Percentiles rank a stretch among this genome's conserved stretches.
Evolutionary conservation across 1,140 invertebrate genomes (phyloP).

Genomic region (Drosophila subobscura): DNA sequence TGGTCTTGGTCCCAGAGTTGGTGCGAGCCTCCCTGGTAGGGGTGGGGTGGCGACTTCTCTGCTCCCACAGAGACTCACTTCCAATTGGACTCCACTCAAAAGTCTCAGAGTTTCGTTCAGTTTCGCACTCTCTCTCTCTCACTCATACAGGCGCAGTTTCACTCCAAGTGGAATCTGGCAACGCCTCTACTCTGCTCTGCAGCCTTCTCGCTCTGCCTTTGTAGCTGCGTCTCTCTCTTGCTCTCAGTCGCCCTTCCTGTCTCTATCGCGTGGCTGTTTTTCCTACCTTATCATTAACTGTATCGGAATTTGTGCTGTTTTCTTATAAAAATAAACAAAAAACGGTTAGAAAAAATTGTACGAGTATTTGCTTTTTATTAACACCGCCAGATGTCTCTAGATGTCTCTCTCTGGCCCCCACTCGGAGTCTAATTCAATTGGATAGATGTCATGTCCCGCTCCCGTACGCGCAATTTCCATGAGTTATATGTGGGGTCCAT

Average conservation of each 20-base stretch:
- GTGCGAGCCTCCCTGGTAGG: too few relatives aligned
- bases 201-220: conserved; percentile 4
- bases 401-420: conserved; percentile 77
- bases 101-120: conserved; percentile 45
- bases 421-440: conserved; percentile 73
- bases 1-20: conserved; percentile 14
- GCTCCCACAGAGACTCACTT: conserved; percentile 15
- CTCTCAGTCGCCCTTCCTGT: neutral
- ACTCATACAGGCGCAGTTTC: too few relatives aligned
- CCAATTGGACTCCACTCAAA: conserved; percentile 35
- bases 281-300: conserved; percentile 75
- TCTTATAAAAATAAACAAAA: conserved; percentile 24
- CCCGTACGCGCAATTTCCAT: conserved; percentile 24
- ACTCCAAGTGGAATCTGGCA: conserved; percentile 2
- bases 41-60: neutral
- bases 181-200: conserved; percentile 13
- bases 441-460: conserved; percentile 21
- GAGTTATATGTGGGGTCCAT: conserved; percentile 24
- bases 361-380: conserved; percentile 75
- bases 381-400: conserved; percentile 79
- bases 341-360: conserved; percentile 31
- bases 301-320: conserved; percentile 67
- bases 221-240: conserved; percentile 20
- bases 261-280: conserved; percentile 22
- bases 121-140: conserved; percentile 4